These are phyloP conservation scores for Chromobotia macracanthus DNA, from an alignment of 2,797 vertebrate genomes.

Conservation along the genomic window DNA sequence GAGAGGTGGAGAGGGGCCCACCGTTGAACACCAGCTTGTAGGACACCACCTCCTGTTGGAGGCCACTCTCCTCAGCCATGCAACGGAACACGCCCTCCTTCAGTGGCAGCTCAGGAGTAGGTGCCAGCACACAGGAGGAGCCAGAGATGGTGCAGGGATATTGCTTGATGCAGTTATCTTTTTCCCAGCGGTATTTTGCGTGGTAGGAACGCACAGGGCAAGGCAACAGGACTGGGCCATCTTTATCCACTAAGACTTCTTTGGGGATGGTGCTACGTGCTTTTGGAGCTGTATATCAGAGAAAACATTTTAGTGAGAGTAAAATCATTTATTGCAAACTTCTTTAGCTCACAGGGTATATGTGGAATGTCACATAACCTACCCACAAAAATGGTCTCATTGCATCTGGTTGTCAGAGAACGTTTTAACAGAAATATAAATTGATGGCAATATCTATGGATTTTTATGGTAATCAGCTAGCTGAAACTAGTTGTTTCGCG, in stretches of 20 bases:
- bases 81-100: constrained; percentile 82
- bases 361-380: too few species aligned
- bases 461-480: too few species aligned
- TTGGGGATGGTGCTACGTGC: constrained; percentile 73
- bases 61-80: constrained; percentile 80
- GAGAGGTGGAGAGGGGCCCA: constrained; percentile 68
- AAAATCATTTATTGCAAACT: too few species aligned
- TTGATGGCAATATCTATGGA: too few species aligned
- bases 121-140: constrained; percentile 80
- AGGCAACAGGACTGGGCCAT: constrained; percentile 77
- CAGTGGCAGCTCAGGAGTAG: constrained; percentile 72
- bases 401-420: too few species aligned
- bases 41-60: constrained; percentile 81
- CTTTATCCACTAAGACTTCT: constrained; percentile 74
- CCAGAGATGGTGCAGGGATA: constrained; percentile 82
- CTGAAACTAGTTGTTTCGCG: too few species aligned
- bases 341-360: too few species aligned
- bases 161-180: constrained; percentile 75
- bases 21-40: constrained; percentile 77
- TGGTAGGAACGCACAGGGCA: constrained; percentile 83
- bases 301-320: constrained; percentile 2
- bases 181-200: constrained; percentile 83
- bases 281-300: constrained; percentile 67
- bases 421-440: too few species aligned
- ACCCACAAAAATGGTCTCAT: too few species aligned